Base-by-base conservation (phyloP, 2,797 vertebrate species). In the Hafferia zeledoni region DNA sequence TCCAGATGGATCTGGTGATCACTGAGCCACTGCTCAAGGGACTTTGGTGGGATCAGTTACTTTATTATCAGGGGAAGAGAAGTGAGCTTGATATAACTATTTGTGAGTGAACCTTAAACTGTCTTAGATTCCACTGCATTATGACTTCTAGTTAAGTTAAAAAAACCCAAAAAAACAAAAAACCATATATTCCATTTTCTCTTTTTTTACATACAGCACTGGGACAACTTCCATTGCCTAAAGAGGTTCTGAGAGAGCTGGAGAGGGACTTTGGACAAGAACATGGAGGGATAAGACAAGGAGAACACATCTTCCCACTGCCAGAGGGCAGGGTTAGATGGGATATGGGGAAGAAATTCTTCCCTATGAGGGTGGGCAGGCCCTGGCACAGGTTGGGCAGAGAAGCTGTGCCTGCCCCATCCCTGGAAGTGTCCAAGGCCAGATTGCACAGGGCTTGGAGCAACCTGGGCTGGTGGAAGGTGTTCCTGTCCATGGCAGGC, bases 401-500 rank as follows among this genome's bases (percentile, higher is more conserved):
- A 74, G 46, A 19, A 68, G 41, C 25, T 46, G 52, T 11, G 76
- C 6, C 39, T 88, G 41, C 17, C 30, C 30, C 55, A 65, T 43
- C 18, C 7, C 43, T 56, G 56, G 16, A 2, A 76, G 44, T 30
- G 23, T 3, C 31, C 63, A 49, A 69, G 63, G 19, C 22, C 70
- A 69, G 27, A 43, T 0, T 63, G 49, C 49, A 76, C 1, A 3
- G 18, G 16, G 23, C 2, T 82, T 8, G 13, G 70, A 68, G 10
- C 18, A 49, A 0, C 2, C 31, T 69, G 49, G 23, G 4, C 0
- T 1, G 5, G 43, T 50, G 56, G 17, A 9, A 83, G 27, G 4
- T 56, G 31, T 7, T 43, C 70, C 31, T 61, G 27, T 13, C 15
- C 31, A 9, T 3, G 17, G 10, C 41, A 82, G 13, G 11, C 5